phyloP scores from a whole-genome alignment of 2,888 invertebrate genomes.

The Agrotis segetum region DNA sequence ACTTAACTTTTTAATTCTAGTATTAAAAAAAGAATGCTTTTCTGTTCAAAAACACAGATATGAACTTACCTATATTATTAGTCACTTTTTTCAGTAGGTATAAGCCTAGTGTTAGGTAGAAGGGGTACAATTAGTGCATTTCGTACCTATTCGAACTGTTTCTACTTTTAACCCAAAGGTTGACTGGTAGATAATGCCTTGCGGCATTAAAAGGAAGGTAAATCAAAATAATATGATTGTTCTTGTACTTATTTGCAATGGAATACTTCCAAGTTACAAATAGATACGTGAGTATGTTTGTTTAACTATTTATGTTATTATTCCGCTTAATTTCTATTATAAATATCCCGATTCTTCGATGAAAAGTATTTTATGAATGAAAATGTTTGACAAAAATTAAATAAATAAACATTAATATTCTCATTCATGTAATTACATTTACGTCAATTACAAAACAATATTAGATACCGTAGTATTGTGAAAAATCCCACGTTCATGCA shows the following conservation, averaged over 20 bases:
- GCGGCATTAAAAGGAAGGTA: slow-evolving; percentile 17
- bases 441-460: slow-evolving; percentile 59
- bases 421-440: slow-evolving; percentile 53
- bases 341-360: slow-evolving; percentile 20
- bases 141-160: too few species aligned
- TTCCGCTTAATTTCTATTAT: slow-evolving; percentile 55
- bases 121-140: too few species aligned
- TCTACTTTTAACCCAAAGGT: too few species aligned
- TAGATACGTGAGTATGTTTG: slow-evolving; percentile 6
- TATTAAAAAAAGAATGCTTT: too few species aligned
- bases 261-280: slow-evolving; percentile 20
- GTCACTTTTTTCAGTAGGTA: slow-evolving; percentile 2
- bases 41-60: too few species aligned
- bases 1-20: too few species aligned
- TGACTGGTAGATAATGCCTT: too few species aligned
- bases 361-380: slow-evolving; percentile 59
- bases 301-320: slow-evolving; percentile 42
- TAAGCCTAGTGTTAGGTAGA: too few species aligned
- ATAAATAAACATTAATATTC: slow-evolving; percentile 21
- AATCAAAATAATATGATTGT: slow-evolving; percentile 14
- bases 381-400: slow-evolving; percentile 44
- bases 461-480: slow-evolving; percentile 29
- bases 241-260: slow-evolving; percentile 29
- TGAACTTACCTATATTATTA: too few species aligned
- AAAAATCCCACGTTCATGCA: slow-evolving; percentile 21